Percentiles rank a stretch among this genome's conserved stretches.
These are phyloP conservation scores for Drosophila hawaiiensis DNA, from an alignment of 2,888 invertebrate species.

Conservation along the genomic window DNA sequence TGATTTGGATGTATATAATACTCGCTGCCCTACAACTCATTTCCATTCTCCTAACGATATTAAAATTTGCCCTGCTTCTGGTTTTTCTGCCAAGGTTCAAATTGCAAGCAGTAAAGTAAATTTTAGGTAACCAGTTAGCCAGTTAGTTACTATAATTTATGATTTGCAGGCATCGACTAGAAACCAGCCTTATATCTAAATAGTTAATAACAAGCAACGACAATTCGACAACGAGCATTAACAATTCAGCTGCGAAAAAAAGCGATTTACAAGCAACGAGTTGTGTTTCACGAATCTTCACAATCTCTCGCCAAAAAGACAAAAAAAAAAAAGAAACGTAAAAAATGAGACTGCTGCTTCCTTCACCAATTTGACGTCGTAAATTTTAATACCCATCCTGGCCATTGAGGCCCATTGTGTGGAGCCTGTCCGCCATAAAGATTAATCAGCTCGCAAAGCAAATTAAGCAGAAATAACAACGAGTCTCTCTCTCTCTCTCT, in stretches of 20 bases:
- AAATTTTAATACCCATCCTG: slow-evolving; percentile 62
- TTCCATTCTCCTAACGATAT: not conserved
- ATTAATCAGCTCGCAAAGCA: slow-evolving; percentile 51
- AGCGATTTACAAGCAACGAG: not conserved
- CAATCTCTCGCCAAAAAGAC: not conserved
- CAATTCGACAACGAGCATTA: not conserved
- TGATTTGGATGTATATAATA: slow-evolving; percentile 1
- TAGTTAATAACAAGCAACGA: not conserved
- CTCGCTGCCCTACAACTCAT: not conserved
- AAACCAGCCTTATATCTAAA: not conserved
- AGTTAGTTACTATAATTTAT: not conserved
- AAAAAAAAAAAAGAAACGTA: no score
- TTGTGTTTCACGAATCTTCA: slow-evolving; percentile 14
- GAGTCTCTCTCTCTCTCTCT: not conserved
- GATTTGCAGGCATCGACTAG: not conserved
- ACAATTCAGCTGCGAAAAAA: not conserved
- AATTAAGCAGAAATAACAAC: slow-evolving; percentile 12
- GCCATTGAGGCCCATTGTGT: slow-evolving; percentile 36
- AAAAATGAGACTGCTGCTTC: slow-evolving; percentile 11
- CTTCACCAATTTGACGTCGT: slow-evolving; percentile 59
- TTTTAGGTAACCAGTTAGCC: not conserved
- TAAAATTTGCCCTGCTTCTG: not conserved
- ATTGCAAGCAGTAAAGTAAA: not conserved
- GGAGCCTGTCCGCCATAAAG: slow-evolving; percentile 60
- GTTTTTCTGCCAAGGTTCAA: not conserved